Evolutionary conservation across 1,140 invertebrate genomes (phyloP), one percentile per base, ranked within the genome.

Genomic region (Arctopsyche grandis): DNA sequence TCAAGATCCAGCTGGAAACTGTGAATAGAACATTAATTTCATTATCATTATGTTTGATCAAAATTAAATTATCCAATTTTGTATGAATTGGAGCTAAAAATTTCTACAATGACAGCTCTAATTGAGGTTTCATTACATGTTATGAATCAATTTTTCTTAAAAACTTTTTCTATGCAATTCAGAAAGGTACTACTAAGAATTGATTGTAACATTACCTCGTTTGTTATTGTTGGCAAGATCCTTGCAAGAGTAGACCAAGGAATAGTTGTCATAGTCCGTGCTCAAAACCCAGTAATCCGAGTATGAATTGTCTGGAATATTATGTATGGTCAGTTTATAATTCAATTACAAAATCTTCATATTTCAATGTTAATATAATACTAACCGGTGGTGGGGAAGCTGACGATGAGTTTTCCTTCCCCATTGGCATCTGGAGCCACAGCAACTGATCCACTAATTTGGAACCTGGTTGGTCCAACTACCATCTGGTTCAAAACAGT

Each of bases 171-270:
- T 46, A 46, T 46, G 5, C 12, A 46, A 46, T 46, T 46, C 44
- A 46, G 12, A 46, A 46, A 46, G 12, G 12, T 46, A 46, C 12
- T 12, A 12, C 44, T 46, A 46, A 7, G 12, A 46, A 7, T 46
- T 46, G 5, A 46, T 7, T 46, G 16, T 14, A 52, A 22, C 52
- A 66, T 80, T 82, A 87, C 86, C 85, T 84, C 81, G 81, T 82
- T 83, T 83, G 12, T 29, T 69, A 14, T 87, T 83, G 1, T 81
- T 80, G 19, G 84, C 73, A 5, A 85, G 7, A 80, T 86, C 84
- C 0, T 71, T 29, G 78, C 86, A 87, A 0, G 84, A 84, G 71
- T 87, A 87, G 0, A 87, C 86, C 4, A 87, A 75, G 9, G 86
- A 83, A 69, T 86, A 87, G 0, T 80, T 77, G 0, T 19, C 43